These are phyloP conservation scores for Dynastes hyllus DNA, from an alignment of 2,888 invertebrate genomes.

Conservation along the genomic window DNA sequence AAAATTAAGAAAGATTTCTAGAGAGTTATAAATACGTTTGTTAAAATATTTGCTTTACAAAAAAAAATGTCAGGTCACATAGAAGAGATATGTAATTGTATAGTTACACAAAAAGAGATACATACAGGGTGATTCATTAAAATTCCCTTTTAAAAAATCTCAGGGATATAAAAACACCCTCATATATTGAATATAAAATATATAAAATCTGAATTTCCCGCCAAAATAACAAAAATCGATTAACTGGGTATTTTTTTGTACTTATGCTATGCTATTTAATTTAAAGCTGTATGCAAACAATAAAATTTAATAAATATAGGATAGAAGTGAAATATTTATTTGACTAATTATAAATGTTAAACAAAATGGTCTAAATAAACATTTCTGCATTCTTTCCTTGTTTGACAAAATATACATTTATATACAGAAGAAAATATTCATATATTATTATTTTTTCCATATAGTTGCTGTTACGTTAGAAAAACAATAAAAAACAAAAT, in stretches of 20 bases:
- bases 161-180: no score
- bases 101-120: background rate
- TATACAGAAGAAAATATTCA: conserved; percentile 13
- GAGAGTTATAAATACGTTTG: conserved; percentile 14
- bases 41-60: no score
- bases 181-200: no score
- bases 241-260: conserved; percentile 42
- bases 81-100: background rate
- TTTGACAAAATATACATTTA: background rate
- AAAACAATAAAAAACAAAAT: background rate
- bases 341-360: background rate
- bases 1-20: background rate
- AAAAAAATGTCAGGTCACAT: conserved; percentile 32
- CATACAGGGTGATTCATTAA: no score
- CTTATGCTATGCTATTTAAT: conserved; percentile 25
- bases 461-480: no score
- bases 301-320: conserved; percentile 38
- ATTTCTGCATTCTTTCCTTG: no score
- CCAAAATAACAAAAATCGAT: conserved; percentile 8
- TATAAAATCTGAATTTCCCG: conserved; percentile 14
- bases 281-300: conserved; percentile 50
- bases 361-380: background rate
- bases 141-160: no score
- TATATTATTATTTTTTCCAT: background rate
- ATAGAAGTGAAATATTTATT: background rate